These are phyloP conservation scores for Petrolisthes cinctipes DNA, from an alignment of 2,888 invertebrate genomes.

Conservation along the genomic window DNA sequence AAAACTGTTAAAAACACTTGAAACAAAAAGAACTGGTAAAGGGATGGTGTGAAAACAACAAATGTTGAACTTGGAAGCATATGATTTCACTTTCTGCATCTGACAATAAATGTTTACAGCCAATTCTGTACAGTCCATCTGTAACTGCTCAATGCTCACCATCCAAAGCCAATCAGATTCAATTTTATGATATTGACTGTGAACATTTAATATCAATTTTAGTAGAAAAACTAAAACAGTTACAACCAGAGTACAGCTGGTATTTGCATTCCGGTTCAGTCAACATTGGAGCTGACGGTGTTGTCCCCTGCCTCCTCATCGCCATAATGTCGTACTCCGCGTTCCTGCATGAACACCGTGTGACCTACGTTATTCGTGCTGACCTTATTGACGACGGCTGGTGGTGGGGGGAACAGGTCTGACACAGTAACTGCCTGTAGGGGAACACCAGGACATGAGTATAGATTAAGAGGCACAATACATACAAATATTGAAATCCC, in stretches of 20 bases:
- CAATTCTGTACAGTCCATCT: too few relatives aligned
- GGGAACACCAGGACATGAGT: neutral
- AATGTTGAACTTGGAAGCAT: neutral
- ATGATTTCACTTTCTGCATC: too few relatives aligned
- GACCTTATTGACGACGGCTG: neutral
- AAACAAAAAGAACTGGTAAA: constrained; percentile 37
- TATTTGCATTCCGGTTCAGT: neutral
- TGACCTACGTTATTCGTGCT: neutral
- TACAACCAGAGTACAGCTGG: too few relatives aligned
- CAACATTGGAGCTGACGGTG: constrained; percentile 6
- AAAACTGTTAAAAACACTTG: too few relatives aligned
- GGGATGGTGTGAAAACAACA: constrained; percentile 39
- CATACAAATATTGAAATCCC: too few relatives aligned
- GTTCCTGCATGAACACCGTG: constrained; percentile 20
- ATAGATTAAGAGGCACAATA: too few relatives aligned
- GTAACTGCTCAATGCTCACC: too few relatives aligned
- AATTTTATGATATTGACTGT: too few relatives aligned
- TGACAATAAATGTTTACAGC: too few relatives aligned
- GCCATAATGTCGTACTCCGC: neutral
- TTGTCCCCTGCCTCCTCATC: constrained; percentile 17
- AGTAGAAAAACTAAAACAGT: too few relatives aligned
- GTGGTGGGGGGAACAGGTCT: neutral
- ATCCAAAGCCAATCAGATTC: too few relatives aligned
- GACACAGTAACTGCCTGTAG: constrained; percentile 5
- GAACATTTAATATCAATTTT: too few relatives aligned